Percentiles rank a stretch among this genome's conserved stretches.
Evolutionary conservation across 2,888 invertebrate genomes (phyloP).

Genomic region (Pheosia tremula): DNA sequence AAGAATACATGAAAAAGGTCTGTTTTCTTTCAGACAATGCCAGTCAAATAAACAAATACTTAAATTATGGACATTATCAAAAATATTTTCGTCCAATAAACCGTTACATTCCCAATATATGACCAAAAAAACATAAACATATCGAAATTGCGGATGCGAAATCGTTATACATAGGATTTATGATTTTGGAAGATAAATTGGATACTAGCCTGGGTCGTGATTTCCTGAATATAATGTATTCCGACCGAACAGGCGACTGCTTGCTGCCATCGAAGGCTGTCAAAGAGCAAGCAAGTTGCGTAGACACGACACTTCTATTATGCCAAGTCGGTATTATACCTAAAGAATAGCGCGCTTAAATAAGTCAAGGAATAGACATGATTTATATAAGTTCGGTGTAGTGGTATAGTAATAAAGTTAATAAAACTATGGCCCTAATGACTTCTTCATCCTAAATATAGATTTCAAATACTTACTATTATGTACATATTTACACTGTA

Average conservation of each 20-base stretch:
- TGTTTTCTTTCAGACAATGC: too few relatives aligned
- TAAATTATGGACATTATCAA: not conserved
- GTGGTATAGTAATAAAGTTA: not conserved
- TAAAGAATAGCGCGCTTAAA: conserved; percentile 10
- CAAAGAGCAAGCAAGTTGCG: conserved; percentile 58
- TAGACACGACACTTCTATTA: conserved; percentile 49
- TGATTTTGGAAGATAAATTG: conserved; percentile 82
- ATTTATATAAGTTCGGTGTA: not conserved
- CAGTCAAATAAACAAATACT: too few relatives aligned
- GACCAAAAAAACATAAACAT: conserved; percentile 32
- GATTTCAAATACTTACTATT: not conserved
- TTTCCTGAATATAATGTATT: conserved; percentile 82
- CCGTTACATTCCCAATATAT: not conserved
- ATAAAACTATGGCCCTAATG: not conserved
- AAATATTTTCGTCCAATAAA: not conserved
- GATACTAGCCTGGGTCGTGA: conserved; percentile 73
- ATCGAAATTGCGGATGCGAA: conserved; percentile 69
- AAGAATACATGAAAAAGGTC: too few relatives aligned
- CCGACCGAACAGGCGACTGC: conserved; percentile 60
- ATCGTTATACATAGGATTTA: conserved; percentile 77
- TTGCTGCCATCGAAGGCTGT: conserved; percentile 62
- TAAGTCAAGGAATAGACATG: conserved; percentile 4
- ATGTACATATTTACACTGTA: not conserved
- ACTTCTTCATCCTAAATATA: not conserved
- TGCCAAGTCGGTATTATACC: conserved; percentile 20